Evolutionary conservation across 2,888 invertebrate species (phyloP).

Genomic region (Schrankia costaestrigalis): DNA sequence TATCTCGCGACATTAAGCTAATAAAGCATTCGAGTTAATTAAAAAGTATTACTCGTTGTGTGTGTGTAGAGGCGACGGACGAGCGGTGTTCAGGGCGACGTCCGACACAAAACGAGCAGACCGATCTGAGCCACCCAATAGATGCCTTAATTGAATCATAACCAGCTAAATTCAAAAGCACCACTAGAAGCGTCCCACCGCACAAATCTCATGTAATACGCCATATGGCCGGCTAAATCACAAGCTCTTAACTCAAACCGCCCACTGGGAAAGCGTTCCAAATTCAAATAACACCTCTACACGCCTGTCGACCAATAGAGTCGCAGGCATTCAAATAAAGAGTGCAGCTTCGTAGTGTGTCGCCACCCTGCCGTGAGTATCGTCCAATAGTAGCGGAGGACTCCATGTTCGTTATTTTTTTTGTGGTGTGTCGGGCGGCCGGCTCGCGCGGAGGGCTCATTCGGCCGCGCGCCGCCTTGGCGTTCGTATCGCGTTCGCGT

Average conservation of each 20-base stretch:
- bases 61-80: conserved; percentile 32
- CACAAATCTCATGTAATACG: conserved; percentile 56
- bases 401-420: conserved; percentile 70
- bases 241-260: conserved; percentile 60
- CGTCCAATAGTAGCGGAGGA: conserved; percentile 58
- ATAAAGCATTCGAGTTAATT: conserved; percentile 81
- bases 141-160: conserved; percentile 71
- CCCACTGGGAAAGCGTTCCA: conserved; percentile 69
- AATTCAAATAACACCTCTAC: conserved; percentile 68
- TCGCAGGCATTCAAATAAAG: conserved; percentile 51
- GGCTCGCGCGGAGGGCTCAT: conserved; percentile 54
- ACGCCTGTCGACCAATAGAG: conserved; percentile 53
- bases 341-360: conserved; percentile 46
- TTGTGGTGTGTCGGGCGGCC: conserved; percentile 51
- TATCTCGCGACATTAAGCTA: conserved; percentile 71
- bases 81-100: conserved; percentile 42
- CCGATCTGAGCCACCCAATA: conserved; percentile 55
- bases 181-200: conserved; percentile 39
- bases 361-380: conserved; percentile 57
- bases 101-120: conserved; percentile 57
- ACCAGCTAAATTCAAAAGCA: conserved; percentile 61
- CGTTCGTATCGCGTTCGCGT: conserved; percentile 73
- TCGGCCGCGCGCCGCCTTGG: conserved; percentile 77
- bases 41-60: conserved; percentile 60
- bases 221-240: conserved; percentile 68